Evolutionary conservation across 2,113 vertebrate species (phyloP).

Genomic region (Peucedramus taeniatus): DNA sequence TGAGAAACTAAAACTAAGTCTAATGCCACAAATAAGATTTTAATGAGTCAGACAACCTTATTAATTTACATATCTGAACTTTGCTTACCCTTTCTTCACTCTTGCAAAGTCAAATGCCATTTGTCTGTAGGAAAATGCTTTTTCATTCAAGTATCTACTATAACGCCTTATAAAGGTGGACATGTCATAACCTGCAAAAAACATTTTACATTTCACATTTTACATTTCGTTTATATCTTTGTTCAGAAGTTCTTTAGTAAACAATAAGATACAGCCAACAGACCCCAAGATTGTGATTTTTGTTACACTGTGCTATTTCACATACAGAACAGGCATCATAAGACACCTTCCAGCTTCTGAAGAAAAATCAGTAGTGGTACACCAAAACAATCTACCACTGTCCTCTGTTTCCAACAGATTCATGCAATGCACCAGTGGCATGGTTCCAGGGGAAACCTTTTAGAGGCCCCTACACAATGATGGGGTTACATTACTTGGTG

Average conservation of each 20-base stretch:
- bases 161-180: constrained; percentile 77
- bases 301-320: background rate
- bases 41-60: background rate
- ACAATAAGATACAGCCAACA: rapidly evolving
- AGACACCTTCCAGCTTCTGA: background rate
- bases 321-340: background rate
- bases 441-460: background rate
- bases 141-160: constrained; percentile 97
- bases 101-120: constrained; percentile 99
- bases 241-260: background rate
- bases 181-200: constrained; percentile 59
- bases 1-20: background rate
- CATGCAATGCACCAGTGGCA: background rate
- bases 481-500: background rate
- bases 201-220: background rate
- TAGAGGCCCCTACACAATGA: background rate
- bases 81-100: constrained; percentile 94
- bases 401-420: background rate
- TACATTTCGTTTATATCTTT: background rate
- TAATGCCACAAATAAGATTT: background rate
- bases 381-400: background rate
- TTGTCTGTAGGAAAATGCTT: constrained; percentile 96
- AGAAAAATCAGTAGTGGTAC: background rate
- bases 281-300: background rate
- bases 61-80: background rate